A percentile compares a stretch with the other conserved stretches of the same genome.
phyloP scores from a whole-genome alignment of 1,140 invertebrate genomes.

The Orchesella cincta region DNA sequence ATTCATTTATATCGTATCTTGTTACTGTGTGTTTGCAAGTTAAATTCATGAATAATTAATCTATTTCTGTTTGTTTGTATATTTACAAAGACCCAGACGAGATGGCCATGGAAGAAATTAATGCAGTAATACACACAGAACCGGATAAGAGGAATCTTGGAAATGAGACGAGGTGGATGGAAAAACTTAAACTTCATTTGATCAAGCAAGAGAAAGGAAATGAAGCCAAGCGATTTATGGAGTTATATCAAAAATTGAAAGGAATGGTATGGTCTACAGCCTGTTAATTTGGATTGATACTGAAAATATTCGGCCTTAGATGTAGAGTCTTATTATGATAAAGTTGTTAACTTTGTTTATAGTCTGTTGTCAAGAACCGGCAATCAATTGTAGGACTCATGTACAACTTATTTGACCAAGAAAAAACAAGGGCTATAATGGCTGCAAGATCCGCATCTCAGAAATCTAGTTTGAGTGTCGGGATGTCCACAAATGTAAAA shows the following conservation, averaged over 20 bases:
- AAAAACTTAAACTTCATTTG: slow-evolving; percentile 42
- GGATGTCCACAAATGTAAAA: too few species aligned
- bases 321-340: not conserved
- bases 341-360: slow-evolving; percentile 1
- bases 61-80: not conserved
- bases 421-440: slow-evolving; percentile 24
- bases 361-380: slow-evolving; percentile 42
- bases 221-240: slow-evolving; percentile 33
- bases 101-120: not conserved
- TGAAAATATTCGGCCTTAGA: too few species aligned
- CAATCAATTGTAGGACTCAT: slow-evolving; percentile 41
- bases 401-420: slow-evolving; percentile 43
- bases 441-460: slow-evolving; percentile 1
- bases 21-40: not conserved
- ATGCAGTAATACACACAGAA: not conserved
- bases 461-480: too few species aligned
- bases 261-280: slow-evolving; percentile 23
- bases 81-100: not conserved
- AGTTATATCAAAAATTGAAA: slow-evolving; percentile 37
- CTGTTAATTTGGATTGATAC: too few species aligned
- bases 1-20: too few species aligned
- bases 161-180: slow-evolving; percentile 37
- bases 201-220: slow-evolving; percentile 35
- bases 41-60: not conserved
- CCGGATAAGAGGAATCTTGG: slow-evolving; percentile 2